Base-by-base conservation (phyloP, 2,888 invertebrate genomes). In the Acronicta aceris region DNA sequence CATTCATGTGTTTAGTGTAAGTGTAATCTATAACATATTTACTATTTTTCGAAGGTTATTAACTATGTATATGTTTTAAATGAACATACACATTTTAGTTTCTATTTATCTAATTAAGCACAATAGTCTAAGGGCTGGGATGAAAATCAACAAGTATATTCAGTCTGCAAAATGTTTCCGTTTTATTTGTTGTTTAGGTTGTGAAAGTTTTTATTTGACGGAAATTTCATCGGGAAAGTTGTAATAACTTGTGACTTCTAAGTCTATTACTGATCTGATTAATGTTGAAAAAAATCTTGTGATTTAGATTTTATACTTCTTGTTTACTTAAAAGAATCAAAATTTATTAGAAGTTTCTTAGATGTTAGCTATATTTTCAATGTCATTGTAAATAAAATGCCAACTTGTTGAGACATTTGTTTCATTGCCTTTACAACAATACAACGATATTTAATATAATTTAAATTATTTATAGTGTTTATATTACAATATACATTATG, bases 301-400 rank as follows among this genome's bases (percentile, higher is more conserved):
- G 93, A 94, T 94, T 93, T 94, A 94, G 94, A 94, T 94, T 94
- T 94, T 94, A 94, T 94, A 94, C 94, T 94, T 94, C 93, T 93
- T 93, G 93, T 94, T 94, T 21, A 21, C 21, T 21, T 93, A 90
- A 92, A 94, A 93, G 91, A 93, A 93, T 93, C 91, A 92, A 94
- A 92, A 92, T 89, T 89, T 92, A 93, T 91, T 89, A 89, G 92
- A 94, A 93, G 92, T 86, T 83, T 89, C 90, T 89, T 94, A 94
- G 92, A 93, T 94, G 92, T 94, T 94, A 95, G 95, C 89, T 93
- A 93, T 95, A 95, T 94, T 95, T 95, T 93, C 92, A 90, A 92
- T 93, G 92, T 94, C 92, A 92, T 92, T 95, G 95, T 95, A 95
- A 95, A 95, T 95, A 95, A 95, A 95, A 94, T 91, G 94, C 95